Evolutionary conservation across 2,113 vertebrate genomes (phyloP), one percentile per base, ranked within the genome.

Genomic region (Epinephelus fuscoguttatus): DNA sequence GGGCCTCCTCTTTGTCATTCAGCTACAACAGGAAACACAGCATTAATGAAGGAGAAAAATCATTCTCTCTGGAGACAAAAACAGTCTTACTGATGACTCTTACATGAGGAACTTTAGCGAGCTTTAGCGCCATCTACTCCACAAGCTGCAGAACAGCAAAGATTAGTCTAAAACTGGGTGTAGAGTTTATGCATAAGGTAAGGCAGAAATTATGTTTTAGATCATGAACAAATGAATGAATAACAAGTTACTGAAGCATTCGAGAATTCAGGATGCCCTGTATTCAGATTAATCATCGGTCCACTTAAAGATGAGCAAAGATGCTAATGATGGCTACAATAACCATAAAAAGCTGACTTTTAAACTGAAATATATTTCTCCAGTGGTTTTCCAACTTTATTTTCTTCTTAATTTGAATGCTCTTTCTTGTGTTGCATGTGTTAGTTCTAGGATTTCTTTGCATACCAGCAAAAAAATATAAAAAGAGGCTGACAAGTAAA

Each of bases 1-100:
- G 73, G 8, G 96, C 97, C 90, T 96, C 97, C 73, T 99, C 98
- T 84, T 97, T 99, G 89, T 99, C 97, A 49, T 97, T 97, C 49
- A 99, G 77, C 98, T 99, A 80, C 15, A 86, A 61, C 40, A 89
- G 15, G 30, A 71, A 45, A 81, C 15, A 80, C 25, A 74, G 1
- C 3, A 13, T 52, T 8, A 64, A 21, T 23, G 18, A 49, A 13
- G 12, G 18, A 59, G 4, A 19, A 19, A 45, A 67, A 49, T 6
- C 0, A 17, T 9, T 42, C 21, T 19, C 21, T 50, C 64, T 30
- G 45, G 4, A 12, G 23, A 30, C 8, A 52, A 12, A 33, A 12
- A 50, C 21, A 27, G 42, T 62, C 33, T 25, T 25, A 19, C 69
- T 19, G 19, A 27, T 2, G 6, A 25, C 21, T 40, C 8, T 0